Evolutionary conservation across 2,888 invertebrate genomes (phyloP), one percentile per base, ranked within the genome.

Genomic region (Brachypterus glaber): DNA sequence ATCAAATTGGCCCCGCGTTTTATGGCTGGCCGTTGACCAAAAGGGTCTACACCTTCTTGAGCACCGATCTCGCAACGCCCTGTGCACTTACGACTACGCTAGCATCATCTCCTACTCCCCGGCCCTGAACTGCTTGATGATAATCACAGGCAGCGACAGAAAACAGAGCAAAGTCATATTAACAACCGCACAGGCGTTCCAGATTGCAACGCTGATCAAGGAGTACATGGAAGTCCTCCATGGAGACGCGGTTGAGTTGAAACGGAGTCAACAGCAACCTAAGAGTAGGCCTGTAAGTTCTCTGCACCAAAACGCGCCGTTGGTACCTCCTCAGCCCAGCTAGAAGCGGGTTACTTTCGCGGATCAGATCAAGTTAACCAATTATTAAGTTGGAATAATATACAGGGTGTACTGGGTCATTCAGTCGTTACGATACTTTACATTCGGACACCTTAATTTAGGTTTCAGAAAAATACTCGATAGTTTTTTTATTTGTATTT

Each of bases 1-100:
- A 9, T 91, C 92, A 16, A 90, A 90, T 66, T 91, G 95, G 88
- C 93, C 95, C 17, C 77, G 92, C 56, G 79, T 85, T 29, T 70
- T 95, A 30, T 91, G 93, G 90, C 69, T 95, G 50, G 92, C 90
- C 15, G 87, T 95, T 35, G 91, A 93, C 67, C 91, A 92, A 63
- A 79, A 78, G 53, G 95, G 95, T 13, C 76, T 95, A 43, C 91
- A 93, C 62, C 69, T 95, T 44, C 70, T 93, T 53, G 89, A 93
- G 53, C 86, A 88, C 58, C 80, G 88, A 38, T 82, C 90, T 9
- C 78, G 92, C 52, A 86, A 85, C 57, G 82, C 90, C 24, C 75
- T 93, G 1, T 90, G 89, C 63, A 90, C 89, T 49, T 91, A 91
- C 68, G 88, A 91, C 61, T 93, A 91, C 67, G 77, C 76, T 49